Conservation (phyloP, 1,140 invertebrate genomes). For the Panonychus citri region DNA sequence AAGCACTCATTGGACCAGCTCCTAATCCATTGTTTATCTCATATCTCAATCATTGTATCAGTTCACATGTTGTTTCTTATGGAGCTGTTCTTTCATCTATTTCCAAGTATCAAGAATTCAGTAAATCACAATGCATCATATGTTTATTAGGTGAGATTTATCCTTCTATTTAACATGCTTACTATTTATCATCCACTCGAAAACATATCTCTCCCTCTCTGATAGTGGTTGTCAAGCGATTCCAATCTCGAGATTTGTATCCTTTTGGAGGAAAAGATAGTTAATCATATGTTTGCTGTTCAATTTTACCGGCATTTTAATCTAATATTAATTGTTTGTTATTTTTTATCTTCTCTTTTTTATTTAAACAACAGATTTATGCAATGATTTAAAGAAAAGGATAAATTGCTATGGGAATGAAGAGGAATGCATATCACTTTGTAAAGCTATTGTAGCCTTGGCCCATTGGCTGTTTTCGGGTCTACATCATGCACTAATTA, state of each 20-base stretch:
- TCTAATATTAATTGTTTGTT: too few species aligned
- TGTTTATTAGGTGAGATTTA: slow-evolving; percentile 41
- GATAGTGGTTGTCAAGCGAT: not conserved
- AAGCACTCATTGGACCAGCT: slow-evolving; percentile 67
- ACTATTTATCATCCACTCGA: too few species aligned
- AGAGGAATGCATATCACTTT: slow-evolving; percentile 21
- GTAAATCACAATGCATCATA: slow-evolving; percentile 63
- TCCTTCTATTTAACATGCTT: not conserved
- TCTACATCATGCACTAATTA: slow-evolving; percentile 15
- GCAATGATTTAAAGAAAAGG: slow-evolving; percentile 9
- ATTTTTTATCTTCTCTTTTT: not conserved
- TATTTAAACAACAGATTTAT: not conserved
- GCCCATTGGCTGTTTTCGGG: slow-evolving; percentile 22
- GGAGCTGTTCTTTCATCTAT: slow-evolving; percentile 64
- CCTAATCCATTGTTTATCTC: slow-evolving; percentile 71
- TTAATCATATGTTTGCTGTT: too few species aligned
- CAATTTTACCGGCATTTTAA: too few species aligned
- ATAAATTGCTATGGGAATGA: slow-evolving; percentile 21
- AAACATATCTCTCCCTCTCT: too few species aligned
- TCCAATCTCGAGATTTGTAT: too few species aligned
- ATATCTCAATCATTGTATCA: slow-evolving; percentile 71
- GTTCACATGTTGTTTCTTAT: slow-evolving; percentile 62
- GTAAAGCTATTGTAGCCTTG: slow-evolving; percentile 20
- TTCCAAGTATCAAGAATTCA: slow-evolving; percentile 63
- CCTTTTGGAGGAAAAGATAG: too few species aligned